A percentile compares a stretch with the other conserved stretches of the same genome.
phyloP scores from a whole-genome alignment of 2,797 vertebrate genomes.

The Bradypus variegatus region DNA sequence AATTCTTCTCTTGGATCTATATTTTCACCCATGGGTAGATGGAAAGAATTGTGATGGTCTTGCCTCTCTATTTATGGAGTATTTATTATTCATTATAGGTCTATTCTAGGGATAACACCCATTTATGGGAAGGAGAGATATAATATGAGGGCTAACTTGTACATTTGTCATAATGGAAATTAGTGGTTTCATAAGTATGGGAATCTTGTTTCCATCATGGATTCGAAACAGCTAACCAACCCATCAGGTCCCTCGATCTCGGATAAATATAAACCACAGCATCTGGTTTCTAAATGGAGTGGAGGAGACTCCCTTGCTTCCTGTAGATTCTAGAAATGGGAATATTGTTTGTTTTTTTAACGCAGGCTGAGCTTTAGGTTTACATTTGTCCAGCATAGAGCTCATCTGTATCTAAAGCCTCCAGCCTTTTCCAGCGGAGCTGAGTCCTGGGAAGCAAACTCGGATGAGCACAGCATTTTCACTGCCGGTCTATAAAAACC shows the following conservation, averaged over 20 bases:
- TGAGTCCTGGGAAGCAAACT: neutral
- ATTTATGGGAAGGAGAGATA: neutral
- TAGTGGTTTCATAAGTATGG: neutral
- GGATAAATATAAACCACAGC: neutral
- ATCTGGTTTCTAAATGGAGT: conserved; percentile 10
- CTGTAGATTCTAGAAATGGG: conserved; percentile 9
- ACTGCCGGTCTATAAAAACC: neutral
- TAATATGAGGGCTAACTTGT: neutral
- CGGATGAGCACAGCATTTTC: neutral
- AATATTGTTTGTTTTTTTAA: conserved; percentile 9
- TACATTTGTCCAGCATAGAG: neutral
- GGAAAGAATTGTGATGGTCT: neutral
- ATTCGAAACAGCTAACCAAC: conserved; percentile 13
- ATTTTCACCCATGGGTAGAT: neutral
- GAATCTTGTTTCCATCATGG: neutral
- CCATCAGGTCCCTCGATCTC: neutral
- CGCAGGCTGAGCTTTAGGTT: neutral
- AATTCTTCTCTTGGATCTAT: neutral
- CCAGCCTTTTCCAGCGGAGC: neutral
- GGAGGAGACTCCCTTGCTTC: conserved; percentile 33
- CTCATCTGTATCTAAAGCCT: neutral
- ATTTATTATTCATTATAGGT: conserved; percentile 30
- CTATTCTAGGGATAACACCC: neutral
- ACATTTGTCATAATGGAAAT: conserved; percentile 34
- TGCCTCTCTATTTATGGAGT: neutral